These are phyloP conservation scores for Spea multiplicata DNA, from an alignment of 2,113 vertebrate species.

Conservation along the genomic window DNA sequence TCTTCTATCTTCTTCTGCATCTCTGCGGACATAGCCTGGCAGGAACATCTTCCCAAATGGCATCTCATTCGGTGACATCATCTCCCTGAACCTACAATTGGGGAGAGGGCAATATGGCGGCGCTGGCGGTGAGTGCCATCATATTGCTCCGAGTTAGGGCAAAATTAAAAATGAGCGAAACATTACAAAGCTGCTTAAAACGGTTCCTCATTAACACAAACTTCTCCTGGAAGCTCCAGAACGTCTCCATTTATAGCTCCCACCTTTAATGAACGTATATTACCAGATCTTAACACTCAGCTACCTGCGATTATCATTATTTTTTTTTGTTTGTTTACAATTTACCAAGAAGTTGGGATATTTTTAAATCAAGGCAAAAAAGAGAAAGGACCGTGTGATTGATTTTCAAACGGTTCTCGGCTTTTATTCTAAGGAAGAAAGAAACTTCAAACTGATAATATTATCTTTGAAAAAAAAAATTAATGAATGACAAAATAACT, in stretches of 20 bases:
- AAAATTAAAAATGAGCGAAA: too few relatives aligned
- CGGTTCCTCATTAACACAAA: not conserved
- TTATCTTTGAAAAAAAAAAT: not conserved
- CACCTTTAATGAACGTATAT: conserved; percentile 74
- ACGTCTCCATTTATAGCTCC: conserved; percentile 72
- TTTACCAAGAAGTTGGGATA: conserved; percentile 51
- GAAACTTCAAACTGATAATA: not conserved
- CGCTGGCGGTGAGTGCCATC: too few relatives aligned
- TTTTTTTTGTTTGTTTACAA: conserved; percentile 57
- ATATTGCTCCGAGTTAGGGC: too few relatives aligned
- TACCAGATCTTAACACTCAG: conserved; percentile 71
- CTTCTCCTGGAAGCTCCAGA: conserved; percentile 54
- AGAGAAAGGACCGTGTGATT: conserved; percentile 31
- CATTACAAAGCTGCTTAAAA: too few relatives aligned
- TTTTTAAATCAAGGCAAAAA: conserved; percentile 51
- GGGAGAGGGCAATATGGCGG: too few relatives aligned
- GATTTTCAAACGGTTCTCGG: conserved; percentile 3
- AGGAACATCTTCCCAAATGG: too few relatives aligned
- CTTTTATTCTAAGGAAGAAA: not conserved
- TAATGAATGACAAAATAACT: not conserved
- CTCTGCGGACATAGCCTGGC: too few relatives aligned
- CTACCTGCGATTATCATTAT: conserved; percentile 67
- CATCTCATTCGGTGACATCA: too few relatives aligned
- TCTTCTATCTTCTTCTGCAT: too few relatives aligned
- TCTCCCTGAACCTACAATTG: too few relatives aligned